Evolutionary conservation across 1,140 invertebrate genomes (phyloP).

Genomic region (Brachionus plicatilis): DNA sequence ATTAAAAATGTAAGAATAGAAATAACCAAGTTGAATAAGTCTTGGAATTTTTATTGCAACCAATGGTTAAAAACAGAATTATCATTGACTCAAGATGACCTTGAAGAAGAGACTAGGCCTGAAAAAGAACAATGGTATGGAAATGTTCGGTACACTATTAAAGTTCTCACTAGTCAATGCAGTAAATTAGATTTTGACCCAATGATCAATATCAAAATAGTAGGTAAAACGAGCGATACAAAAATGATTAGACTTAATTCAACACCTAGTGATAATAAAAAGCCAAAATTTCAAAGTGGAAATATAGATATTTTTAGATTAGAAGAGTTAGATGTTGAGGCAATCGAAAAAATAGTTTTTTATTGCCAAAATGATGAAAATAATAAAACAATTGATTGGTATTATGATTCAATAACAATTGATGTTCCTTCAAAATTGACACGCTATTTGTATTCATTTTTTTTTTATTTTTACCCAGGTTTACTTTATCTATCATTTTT

Average conservation of each 20-base stretch:
- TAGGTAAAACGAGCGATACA: not conserved
- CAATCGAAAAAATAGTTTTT: not conserved
- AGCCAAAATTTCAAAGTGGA: slow-evolving; percentile 2
- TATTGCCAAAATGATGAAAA: slow-evolving; percentile 2
- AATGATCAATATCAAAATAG: not conserved
- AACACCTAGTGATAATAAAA: slow-evolving; percentile 38
- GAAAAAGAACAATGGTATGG: not conserved
- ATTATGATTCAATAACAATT: slow-evolving; percentile 51
- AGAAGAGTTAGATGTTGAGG: slow-evolving; percentile 9
- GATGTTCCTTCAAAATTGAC: slow-evolving; percentile 47
- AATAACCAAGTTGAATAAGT: slow-evolving; percentile 47
- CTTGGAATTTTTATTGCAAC: slow-evolving; percentile 50
- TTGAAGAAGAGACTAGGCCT: not conserved
- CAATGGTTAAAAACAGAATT: slow-evolving; percentile 52
- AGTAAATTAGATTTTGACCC: not conserved
- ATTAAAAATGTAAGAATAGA: slow-evolving; percentile 52
- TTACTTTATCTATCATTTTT: not conserved
- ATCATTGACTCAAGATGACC: not conserved
- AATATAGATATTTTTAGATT: slow-evolving; percentile 38
- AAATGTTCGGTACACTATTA: slow-evolving; percentile 3
- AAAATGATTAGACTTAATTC: not conserved
- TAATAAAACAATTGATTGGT: slow-evolving; percentile 48
- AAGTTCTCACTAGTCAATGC: slow-evolving; percentile 1
- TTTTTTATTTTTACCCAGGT: not conserved
- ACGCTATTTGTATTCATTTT: slow-evolving; percentile 15